Evolutionary conservation across 2,113 vertebrate genomes (phyloP), one percentile per base, ranked within the genome.

Genomic region (Trematomus loennbergii): DNA sequence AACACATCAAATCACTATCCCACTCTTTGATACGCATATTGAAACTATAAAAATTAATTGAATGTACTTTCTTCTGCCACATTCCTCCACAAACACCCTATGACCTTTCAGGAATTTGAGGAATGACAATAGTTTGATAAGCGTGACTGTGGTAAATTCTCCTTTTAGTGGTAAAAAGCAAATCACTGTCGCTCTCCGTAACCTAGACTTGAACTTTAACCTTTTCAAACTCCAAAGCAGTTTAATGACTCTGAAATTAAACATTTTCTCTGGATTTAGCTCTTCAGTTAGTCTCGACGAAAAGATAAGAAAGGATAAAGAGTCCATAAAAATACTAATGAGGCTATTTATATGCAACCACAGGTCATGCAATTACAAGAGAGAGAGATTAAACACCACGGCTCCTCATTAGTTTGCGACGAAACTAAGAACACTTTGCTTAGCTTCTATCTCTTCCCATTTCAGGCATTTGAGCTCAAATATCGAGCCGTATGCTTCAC

Each of bases 291-390:
- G 36, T 89, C 66, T 79, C 17, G 4, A 72, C 82, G 85, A 71
- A 82, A 1, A 79, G 88, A 88, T 86, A 88, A 85, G 78, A 33
- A 70, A 67, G 79, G 89, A 89, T 88, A 89, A 88, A 75, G 78
- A 84, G 29, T 60, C 69, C 65, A 83, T 79, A 87, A 63, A 92
- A 89, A 87, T 70, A 85, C 84, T 93, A 94, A 94, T 94, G 90
- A 93, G 89, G 89, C 87, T 89, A 94, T 94, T 93, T 93, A 93
- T 93, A 94, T 94, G 92, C 93, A 87, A 88, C 81, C 89, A 86
- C 80, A 75, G 89, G 86, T 87, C 77, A 87, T 75, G 83, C 80
- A 85, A 81, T 92, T 91, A 69, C 60, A 58, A 76, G 65, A 83
- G 61, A 71, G 75, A 84, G 52, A 83, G 87, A 90, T 92, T 86